phyloP scores from a whole-genome alignment of 2,888 invertebrate genomes.

The Deilephila elpenor region DNA sequence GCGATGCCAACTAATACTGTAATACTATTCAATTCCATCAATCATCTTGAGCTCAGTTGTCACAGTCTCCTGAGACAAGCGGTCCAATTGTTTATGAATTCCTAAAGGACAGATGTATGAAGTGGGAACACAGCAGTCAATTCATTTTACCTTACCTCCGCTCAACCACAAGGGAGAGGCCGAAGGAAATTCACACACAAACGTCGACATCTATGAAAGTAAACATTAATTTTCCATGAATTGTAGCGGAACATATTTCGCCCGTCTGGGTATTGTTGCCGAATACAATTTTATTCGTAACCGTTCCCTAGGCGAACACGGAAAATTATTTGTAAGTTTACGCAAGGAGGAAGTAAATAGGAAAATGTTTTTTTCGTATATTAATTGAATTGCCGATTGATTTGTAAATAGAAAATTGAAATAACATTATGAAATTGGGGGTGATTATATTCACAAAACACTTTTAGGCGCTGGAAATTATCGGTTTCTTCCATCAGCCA shows the following conservation, averaged over 20 bases:
- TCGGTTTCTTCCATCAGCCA: too few species aligned
- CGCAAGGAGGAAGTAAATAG: conserved; percentile 26
- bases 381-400: conserved; percentile 7
- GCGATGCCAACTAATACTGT: too few species aligned
- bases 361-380: conserved; percentile 18
- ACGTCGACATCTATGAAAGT: conserved; percentile 40
- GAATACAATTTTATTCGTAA: conserved; percentile 38
- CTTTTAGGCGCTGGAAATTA: too few species aligned
- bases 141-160: conserved; percentile 21
- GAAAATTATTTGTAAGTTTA: conserved; percentile 38
- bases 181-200: conserved; percentile 39
- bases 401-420: conserved; percentile 1
- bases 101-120: conserved; percentile 23
- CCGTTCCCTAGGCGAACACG: conserved; percentile 34
- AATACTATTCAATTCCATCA: background rate
- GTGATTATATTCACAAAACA: too few species aligned
- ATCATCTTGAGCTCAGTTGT: background rate
- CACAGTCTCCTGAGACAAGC: background rate
- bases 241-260: conserved; percentile 40
- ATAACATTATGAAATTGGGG: background rate
- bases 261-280: conserved; percentile 39
- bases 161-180: conserved; percentile 32
- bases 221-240: conserved; percentile 44
- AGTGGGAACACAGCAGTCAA: conserved; percentile 30
- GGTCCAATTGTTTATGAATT: conserved; percentile 19